These are phyloP conservation scores for Neofelis nebulosa DNA, from an alignment of 2,113 vertebrate species.

Conservation along the genomic window DNA sequence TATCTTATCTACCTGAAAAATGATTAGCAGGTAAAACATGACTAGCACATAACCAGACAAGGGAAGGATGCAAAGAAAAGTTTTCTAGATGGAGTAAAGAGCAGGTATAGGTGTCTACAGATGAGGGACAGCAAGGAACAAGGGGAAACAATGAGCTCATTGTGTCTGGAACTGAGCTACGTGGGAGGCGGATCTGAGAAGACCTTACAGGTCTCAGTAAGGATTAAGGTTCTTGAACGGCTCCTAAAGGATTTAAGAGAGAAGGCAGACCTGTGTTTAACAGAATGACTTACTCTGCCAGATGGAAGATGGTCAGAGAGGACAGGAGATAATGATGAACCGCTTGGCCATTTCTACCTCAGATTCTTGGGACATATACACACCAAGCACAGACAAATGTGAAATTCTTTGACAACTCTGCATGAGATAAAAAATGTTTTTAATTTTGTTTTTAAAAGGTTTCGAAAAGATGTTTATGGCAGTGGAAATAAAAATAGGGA, in stretches of 20 bases:
- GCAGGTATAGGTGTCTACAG: accelerated
- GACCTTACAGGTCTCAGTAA: accelerated
- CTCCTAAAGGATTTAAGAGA: neutral
- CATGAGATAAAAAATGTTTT: neutral
- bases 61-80: too few relatives aligned
- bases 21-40: neutral
- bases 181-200: neutral
- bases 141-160: too few relatives aligned
- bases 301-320: neutral
- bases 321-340: neutral
- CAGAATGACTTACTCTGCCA: too few relatives aligned
- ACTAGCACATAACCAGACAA: neutral
- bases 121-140: neutral
- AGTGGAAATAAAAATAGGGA: neutral
- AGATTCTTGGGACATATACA: neutral
- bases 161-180: neutral
- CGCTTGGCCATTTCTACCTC: neutral
- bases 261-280: neutral
- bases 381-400: neutral
- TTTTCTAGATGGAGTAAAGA: neutral
- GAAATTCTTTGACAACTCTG: neutral
- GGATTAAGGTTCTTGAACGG: neutral
- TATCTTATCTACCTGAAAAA: neutral
- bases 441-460: neutral
- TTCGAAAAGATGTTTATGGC: neutral